Conservation (phyloP, 1,140 invertebrate genomes). For the Microplitis demolitor region DNA sequence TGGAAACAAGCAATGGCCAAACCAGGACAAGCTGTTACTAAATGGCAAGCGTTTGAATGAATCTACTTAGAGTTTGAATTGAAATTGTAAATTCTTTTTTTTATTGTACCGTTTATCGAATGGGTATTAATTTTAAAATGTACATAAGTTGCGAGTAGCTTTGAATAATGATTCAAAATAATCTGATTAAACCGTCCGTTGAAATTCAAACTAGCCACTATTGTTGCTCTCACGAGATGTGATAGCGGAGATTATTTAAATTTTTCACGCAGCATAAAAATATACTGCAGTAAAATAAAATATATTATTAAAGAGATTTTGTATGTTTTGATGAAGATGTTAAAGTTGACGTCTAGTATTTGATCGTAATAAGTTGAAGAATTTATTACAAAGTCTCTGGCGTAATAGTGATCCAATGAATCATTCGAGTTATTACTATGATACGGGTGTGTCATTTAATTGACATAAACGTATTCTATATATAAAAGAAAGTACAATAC, state of each 20-base stretch:
- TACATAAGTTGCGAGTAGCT: not conserved
- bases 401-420: not conserved
- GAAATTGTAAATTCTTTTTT: not conserved
- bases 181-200: not conserved
- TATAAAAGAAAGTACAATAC: too few species aligned
- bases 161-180: not conserved
- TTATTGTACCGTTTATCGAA: slow-evolving; percentile 8
- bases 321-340: not conserved
- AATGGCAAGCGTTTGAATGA: slow-evolving; percentile 58
- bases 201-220: not conserved
- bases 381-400: not conserved
- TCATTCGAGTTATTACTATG: not conserved
- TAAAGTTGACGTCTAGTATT: not conserved
- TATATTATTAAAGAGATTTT: not conserved
- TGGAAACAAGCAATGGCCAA: slow-evolving; percentile 59
- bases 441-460: not conserved
- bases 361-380: not conserved
- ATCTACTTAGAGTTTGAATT: not conserved
- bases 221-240: not conserved
- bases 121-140: not conserved
- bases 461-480: not conserved
- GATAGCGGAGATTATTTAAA: too few species aligned
- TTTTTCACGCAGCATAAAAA: too few species aligned
- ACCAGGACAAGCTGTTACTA: slow-evolving; percentile 53
- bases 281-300: not conserved